Evolutionary conservation across 1,140 invertebrate species (phyloP), one percentile per base, ranked within the genome.

Genomic region (Stegodyphus mimosarum): DNA sequence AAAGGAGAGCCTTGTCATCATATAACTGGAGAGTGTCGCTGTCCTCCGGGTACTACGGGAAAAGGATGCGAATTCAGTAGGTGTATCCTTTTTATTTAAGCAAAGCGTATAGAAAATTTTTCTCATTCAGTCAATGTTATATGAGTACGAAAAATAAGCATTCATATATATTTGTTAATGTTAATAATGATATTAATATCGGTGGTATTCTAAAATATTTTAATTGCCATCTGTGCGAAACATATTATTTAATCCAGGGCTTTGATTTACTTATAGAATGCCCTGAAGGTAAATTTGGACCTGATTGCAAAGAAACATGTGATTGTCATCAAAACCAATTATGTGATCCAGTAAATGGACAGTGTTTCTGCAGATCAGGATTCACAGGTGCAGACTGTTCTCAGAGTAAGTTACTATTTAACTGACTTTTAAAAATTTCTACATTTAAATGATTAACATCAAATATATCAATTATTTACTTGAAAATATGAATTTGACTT

Each of bases 21-120:
- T 53, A 92, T 95, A 88, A 96, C 94, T 89, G 96, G 96, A 84
- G 92, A 92, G 79, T 99, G 97, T 90, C 94, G 93, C 53, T 99
- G 98, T 92, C 93, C 94, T 0, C 92, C 96, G 55, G 98, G 98
- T 6, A 98, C 93, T 91, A 93, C 90, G 60, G 97, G 97, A 11
- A 90, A 93, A 15, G 91, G 93, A 76, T 99, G 98, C 90, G 94
- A 96, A 89, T 83, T 90, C 89, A 87, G 91, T 92, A 88, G 88
- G 64, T 48, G 18, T 18, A 74, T 33, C 1, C 33, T 33, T 33
- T 33, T 33, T 33, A 33, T 33, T 33, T 33, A 33, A 33, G 33
- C 33, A 33, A 33, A 33, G 33, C 33, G 1, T 33, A 33, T 33
- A 33, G 33, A 33, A 33, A 33, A 33, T 1, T 33, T 33, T 33